phyloP scores from a whole-genome alignment of 2,888 invertebrate genomes.

The Scelioninae gen. 1 region DNA sequence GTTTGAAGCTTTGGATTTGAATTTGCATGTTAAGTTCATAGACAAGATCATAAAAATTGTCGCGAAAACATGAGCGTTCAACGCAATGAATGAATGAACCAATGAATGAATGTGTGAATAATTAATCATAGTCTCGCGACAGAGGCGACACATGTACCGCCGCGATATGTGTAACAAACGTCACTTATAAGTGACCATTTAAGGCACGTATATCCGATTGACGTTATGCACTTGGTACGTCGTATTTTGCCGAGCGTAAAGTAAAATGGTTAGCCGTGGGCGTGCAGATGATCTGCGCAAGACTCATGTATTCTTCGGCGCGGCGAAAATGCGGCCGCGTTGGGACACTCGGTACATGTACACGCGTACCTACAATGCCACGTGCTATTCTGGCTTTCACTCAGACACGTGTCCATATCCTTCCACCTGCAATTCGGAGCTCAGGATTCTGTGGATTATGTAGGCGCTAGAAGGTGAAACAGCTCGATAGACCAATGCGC shows the following conservation, averaged over 20 bases:
- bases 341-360: conserved; percentile 35
- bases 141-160: neutral
- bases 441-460: conserved; percentile 47
- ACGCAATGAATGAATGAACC: conserved; percentile 14
- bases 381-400: conserved; percentile 65
- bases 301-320: conserved; percentile 31
- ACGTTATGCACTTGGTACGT: conserved; percentile 3
- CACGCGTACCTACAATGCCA: conserved; percentile 57
- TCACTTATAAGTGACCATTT: conserved; percentile 44
- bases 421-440: conserved; percentile 57
- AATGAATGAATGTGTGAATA: no score
- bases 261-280: conserved; percentile 41
- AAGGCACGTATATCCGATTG: conserved; percentile 28
- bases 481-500: conserved; percentile 49
- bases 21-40: no score
- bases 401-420: conserved; percentile 66
- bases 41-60: no score
- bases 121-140: conserved; percentile 25
- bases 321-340: conserved; percentile 53
- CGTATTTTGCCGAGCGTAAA: conserved; percentile 27
- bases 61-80: conserved; percentile 2
- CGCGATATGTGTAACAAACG: conserved; percentile 7
- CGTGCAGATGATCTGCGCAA: conserved; percentile 52
- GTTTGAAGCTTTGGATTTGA: no score
- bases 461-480: conserved; percentile 52